Evolutionary conservation across 2,797 vertebrate genomes (phyloP).

Genomic region (Balearica regulorum): DNA sequence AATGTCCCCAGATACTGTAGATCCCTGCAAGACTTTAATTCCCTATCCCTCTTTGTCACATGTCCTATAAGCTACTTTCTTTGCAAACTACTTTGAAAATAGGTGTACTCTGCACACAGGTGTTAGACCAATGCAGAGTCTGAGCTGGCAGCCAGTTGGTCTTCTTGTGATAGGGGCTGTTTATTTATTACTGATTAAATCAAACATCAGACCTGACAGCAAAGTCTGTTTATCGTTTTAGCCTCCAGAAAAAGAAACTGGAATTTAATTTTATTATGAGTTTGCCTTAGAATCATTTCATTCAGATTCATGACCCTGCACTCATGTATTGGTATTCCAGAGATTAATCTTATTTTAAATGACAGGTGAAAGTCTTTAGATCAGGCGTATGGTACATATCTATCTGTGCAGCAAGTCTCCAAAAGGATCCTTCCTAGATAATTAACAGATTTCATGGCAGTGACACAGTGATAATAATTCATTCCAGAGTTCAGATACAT

Average conservation of each 20-base stretch:
- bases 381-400: not conserved
- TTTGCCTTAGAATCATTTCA: not conserved
- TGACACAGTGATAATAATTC: slow-evolving; percentile 24
- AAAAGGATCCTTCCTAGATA: slow-evolving; percentile 15
- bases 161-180: not conserved
- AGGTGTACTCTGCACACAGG: not conserved
- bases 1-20: not conserved
- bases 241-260: not conserved
- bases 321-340: slow-evolving; percentile 1
- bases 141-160: not conserved
- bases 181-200: not conserved
- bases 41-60: not conserved
- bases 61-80: not conserved
- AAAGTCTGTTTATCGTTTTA: slow-evolving; percentile 1
- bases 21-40: not conserved
- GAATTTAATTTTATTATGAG: not conserved
- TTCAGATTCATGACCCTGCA: not conserved
- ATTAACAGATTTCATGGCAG: slow-evolving; percentile 38
- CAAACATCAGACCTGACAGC: not conserved
- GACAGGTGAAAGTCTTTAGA: slow-evolving; percentile 22
- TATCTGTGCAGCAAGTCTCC: not conserved
- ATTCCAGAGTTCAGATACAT: slow-evolving; percentile 26
- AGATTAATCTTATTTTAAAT: slow-evolving; percentile 29
- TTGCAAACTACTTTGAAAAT: not conserved
- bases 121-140: not conserved